Percentiles rank a stretch among this genome's conserved stretches.
Conservation (phyloP, 2,113 vertebrate genomes). For the Melozone crissalis region DNA sequence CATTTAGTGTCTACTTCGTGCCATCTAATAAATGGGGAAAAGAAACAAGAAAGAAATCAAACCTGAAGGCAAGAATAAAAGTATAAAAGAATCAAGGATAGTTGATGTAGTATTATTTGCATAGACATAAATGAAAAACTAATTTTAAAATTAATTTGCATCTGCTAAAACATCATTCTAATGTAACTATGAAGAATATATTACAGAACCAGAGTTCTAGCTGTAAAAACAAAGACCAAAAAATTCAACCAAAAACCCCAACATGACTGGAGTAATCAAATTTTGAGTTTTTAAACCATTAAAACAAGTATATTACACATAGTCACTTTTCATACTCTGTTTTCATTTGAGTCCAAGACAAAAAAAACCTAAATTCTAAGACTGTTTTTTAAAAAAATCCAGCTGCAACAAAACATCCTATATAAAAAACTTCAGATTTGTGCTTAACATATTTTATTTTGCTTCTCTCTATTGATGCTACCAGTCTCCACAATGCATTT, state of each 20-base stretch:
- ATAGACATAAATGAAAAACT: neutral
- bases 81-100: neutral
- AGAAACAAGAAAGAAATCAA: neutral
- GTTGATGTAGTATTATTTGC: neutral
- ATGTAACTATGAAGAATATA: neutral
- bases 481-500: neutral
- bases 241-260: neutral
- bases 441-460: neutral
- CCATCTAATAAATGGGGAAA: neutral
- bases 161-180: neutral
- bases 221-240: neutral
- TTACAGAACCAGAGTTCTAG: neutral
- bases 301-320: neutral
- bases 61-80: neutral
- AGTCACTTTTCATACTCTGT: neutral
- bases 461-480: neutral
- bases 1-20: neutral
- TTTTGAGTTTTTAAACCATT: neutral
- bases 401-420: neutral
- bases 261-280: rapidly evolving
- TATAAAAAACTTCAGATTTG: neutral
- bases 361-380: rapidly evolving
- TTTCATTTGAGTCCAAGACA: neutral
- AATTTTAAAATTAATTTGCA: neutral
- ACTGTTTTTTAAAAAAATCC: neutral